Base-by-base conservation (phyloP, 2,797 vertebrate species). In the Semaprochilodus insignis region DNA sequence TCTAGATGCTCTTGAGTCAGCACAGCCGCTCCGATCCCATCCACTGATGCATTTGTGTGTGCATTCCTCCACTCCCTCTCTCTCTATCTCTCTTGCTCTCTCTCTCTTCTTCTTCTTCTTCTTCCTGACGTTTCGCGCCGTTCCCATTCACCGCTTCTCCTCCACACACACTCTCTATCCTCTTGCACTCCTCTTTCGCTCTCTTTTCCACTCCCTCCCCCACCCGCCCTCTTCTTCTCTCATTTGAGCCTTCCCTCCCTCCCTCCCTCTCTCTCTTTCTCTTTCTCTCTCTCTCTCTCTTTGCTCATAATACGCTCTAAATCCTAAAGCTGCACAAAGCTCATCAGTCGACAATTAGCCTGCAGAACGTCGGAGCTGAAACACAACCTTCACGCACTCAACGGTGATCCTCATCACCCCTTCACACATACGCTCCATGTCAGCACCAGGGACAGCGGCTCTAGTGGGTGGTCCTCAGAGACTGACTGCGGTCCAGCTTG, bases 291-390 rank as follows among this genome's bases (percentile, higher is more conserved):
- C 67, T 52, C 82, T 57, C 44, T 82, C 54, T 48, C 76, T 74
- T 70, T 83, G 31, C 81, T 81, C 85, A 51, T 88, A 88, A 90
- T 89, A 78, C 79, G 60, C 85, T 88, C 80, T 91, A 90, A 88
- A 88, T 88, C 88, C 88, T 85, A 90, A 91, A 91, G 90, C 90
- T 88, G 76, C 86, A 73, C 83, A 89, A 90, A 91, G 91, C 89
- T 90, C 87, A 88, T 92, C 87, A 88, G 88, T 70, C 74, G 81
- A 87, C 89, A 86, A 89, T 89, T 88, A 88, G 88, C 85, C 83
- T 60, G 67, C 63, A 63, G 80, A 80, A 44, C 40, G 40, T 44
- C 51, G 82, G 55, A 69, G 75, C 74, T 77, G 83, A 83, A 71
- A 79, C 79, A 59, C 81, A 80, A 75, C 54, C 31, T 70, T 74